Percentiles rank a stretch among this genome's conserved stretches.
Evolutionary conservation across 2,888 invertebrate species (phyloP).

Genomic region (Atethmia centrago): DNA sequence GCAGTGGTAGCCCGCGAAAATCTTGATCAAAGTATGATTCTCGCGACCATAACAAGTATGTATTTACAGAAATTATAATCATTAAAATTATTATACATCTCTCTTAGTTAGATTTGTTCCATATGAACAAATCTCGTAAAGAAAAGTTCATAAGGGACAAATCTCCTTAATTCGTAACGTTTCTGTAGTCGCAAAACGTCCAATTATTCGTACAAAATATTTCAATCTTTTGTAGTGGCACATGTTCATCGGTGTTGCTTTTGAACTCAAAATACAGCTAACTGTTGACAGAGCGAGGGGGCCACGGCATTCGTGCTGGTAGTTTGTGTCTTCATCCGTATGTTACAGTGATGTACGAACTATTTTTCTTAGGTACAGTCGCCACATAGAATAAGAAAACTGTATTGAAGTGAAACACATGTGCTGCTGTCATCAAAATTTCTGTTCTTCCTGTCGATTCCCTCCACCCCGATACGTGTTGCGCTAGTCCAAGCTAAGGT

Average conservation of each 20-base stretch:
- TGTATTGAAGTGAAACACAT: not conserved
- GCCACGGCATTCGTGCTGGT: conserved; percentile 75
- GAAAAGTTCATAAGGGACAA: too few species aligned
- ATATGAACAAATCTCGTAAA: too few species aligned
- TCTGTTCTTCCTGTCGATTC: not conserved
- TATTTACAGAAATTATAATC: too few species aligned
- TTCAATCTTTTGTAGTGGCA: conserved; percentile 25
- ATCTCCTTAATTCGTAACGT: not conserved
- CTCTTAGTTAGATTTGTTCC: too few species aligned
- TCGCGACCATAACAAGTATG: too few species aligned
- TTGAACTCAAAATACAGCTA: conserved; percentile 74
- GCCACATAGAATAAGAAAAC: conserved; percentile 5
- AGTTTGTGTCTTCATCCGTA: conserved; percentile 63
- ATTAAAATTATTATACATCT: too few species aligned
- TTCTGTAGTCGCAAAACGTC: not conserved
- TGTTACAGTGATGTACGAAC: conserved; percentile 62
- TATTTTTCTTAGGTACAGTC: not conserved
- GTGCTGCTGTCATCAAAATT: not conserved
- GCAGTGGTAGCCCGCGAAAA: too few species aligned
- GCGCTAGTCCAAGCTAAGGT: too few species aligned
- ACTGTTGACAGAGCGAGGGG: conserved; percentile 79
- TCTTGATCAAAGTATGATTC: too few species aligned
- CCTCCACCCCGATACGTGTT: too few species aligned
- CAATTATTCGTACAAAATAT: not conserved
- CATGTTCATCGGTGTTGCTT: conserved; percentile 33